Evolutionary conservation across 2,113 vertebrate species (phyloP), one percentile per base, ranked within the genome.

Genomic region (Fregetta grallaria): DNA sequence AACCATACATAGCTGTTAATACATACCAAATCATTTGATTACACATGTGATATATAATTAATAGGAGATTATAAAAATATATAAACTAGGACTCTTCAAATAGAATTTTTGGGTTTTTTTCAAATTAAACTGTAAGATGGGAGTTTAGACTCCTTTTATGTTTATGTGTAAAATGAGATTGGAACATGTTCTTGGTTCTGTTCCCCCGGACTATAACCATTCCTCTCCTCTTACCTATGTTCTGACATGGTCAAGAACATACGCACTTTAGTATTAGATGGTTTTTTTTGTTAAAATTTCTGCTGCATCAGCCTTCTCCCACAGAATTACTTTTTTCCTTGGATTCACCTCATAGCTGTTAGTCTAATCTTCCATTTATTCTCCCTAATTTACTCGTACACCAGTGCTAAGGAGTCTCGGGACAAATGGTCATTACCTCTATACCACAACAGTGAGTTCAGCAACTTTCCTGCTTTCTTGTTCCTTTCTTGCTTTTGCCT

Each of bases 191-290:
- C 20, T 14, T 71, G 42, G 1, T 63, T 71, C 29, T 47, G 10
- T 58, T 86, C 10, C 23, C 23, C 11, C 19, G 70, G 21, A 49
- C 4, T 63, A 5, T 26, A 58, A 62, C 10, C 0, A 0, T 45
- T 77, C 29, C 20, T 74, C 19, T 78, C 30, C 18, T 62, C 55
- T 78, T 59, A 55, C n/a, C 10, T 7, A 1, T 38, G 7, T 56
- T 94, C n/a, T 52, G 19, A 38, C 4, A 12, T 19, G 36, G 34
- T 74, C 45, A 81, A 56, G 40, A 81, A 13, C 15, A 53, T 8
- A 5, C 7, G 5, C 7, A 52, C 34, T 55, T 70, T 14, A 36
- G n/a, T 53, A 45, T 65, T 32, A 73, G 10, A 52, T 27, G 14
- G 1, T 44, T 75, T 66, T 66, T 61, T 9, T 68, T 55, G 15